Percentiles rank a stretch among this genome's conserved stretches.
Evolutionary conservation across 2,888 invertebrate genomes (phyloP).

Genomic region (Aethes cnicana): DNA sequence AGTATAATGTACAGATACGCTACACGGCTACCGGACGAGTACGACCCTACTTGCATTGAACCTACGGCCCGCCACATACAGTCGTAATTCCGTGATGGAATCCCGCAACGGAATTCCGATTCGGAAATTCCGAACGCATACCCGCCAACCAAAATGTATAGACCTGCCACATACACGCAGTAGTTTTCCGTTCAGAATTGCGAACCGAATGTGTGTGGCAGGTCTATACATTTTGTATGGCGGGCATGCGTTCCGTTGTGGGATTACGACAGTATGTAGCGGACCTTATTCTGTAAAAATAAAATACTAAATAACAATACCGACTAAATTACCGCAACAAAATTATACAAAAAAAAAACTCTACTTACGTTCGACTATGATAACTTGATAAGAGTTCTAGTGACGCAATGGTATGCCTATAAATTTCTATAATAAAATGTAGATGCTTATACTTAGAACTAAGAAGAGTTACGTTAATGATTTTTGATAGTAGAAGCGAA

Average conservation of each 20-base stretch:
- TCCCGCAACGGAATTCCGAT: too few relatives aligned
- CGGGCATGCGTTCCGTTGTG: too few relatives aligned
- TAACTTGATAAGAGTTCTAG: constrained; percentile 62
- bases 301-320: constrained; percentile 81
- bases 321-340: constrained; percentile 73
- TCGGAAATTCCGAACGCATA: too few relatives aligned
- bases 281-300: constrained; percentile 55
- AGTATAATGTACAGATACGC: constrained; percentile 38
- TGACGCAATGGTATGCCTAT: constrained; percentile 45
- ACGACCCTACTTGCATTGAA: constrained; percentile 9
- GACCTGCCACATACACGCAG: too few relatives aligned
- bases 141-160: too few relatives aligned
- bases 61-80: too few relatives aligned
- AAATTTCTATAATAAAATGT: constrained; percentile 40
- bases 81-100: too few relatives aligned
- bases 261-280: too few relatives aligned
- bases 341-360: constrained; percentile 61
- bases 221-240: too few relatives aligned
- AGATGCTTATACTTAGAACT: constrained; percentile 52
- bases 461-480: constrained; percentile 53
- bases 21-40: not conserved
- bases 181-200: too few relatives aligned
- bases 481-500: constrained; percentile 47
- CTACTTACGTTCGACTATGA: constrained; percentile 67
- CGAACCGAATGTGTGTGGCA: too few relatives aligned